These are phyloP conservation scores for Diprion similis DNA, from an alignment of 1,140 invertebrate genomes.

Conservation along the genomic window DNA sequence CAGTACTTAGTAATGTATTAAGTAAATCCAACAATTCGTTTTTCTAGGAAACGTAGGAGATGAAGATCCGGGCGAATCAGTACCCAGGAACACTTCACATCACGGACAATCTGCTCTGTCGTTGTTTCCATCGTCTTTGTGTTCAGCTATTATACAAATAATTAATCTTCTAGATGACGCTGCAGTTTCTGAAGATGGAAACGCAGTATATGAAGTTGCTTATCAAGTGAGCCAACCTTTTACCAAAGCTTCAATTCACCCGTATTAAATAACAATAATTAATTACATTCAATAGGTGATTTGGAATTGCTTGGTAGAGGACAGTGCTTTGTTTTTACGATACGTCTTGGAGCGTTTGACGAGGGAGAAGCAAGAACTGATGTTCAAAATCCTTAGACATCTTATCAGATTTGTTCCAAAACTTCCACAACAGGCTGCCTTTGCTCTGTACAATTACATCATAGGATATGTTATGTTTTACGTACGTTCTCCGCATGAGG, in stretches of 20 bases:
- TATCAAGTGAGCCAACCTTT: conserved; percentile 71
- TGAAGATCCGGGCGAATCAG: conserved; percentile 75
- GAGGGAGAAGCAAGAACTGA: conserved; percentile 92
- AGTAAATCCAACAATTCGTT: conserved; percentile 13
- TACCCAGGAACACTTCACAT: conserved; percentile 72
- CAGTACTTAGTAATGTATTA: not conserved
- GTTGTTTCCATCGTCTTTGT: conserved; percentile 95
- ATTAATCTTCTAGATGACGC: conserved; percentile 95
- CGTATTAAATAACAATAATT: not conserved
- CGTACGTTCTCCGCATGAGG: conserved; percentile 92
- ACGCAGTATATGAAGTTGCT: conserved; percentile 88
- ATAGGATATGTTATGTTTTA: conserved; percentile 99
- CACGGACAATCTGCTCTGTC: conserved; percentile 90
- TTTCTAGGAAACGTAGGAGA: conserved; percentile 54
- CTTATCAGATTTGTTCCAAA: conserved; percentile 92
- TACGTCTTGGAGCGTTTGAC: conserved; percentile 97
- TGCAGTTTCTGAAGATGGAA: conserved; percentile 93
- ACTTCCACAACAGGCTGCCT: conserved; percentile 96
- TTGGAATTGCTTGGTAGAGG: conserved; percentile 98
- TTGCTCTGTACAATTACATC: conserved; percentile 98
- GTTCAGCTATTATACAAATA: conserved; percentile 93
- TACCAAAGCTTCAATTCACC: conserved; percentile 17
- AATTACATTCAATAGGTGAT: conserved; percentile 75
- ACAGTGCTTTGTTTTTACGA: conserved; percentile 93
- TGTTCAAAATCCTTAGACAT: conserved; percentile 93